Evolutionary conservation across 2,113 vertebrate species (phyloP), one percentile per base, ranked within the genome.

Genomic region (Riparia riparia): DNA sequence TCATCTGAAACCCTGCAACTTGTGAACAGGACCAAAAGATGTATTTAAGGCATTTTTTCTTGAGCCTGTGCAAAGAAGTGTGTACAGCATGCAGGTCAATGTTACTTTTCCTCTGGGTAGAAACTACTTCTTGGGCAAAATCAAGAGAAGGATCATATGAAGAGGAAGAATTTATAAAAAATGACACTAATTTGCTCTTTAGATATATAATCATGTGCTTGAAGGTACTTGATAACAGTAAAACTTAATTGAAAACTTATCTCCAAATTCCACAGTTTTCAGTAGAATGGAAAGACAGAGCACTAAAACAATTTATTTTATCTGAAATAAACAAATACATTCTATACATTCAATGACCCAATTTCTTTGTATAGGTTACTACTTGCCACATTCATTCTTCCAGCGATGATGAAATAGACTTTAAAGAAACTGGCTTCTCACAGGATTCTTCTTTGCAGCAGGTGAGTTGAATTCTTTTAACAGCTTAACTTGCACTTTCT

Each of bases 361-460:
- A 42, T 97, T 93, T 41, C 73, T 97, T 80, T 96, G 57, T 91
- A 10, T 96, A 99, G 99, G 99, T 99, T 93, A 99, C 99, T 96
- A 99, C 99, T 47, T 99, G 99, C 97, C 99, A 99, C 97, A 99
- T 99, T 97, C 99, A 99, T 97, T 99, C 99, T 91, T 99, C 99
- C 92, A 99, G 99, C 82, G 99, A 99, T 91, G 99, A 99, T 96
- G 99, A 99, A 97, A 99, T 99, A 89, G 99, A 99, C 97, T 99
- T 99, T 95, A 99, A 99, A 98, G 99, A 99, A 97, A 98, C 98
- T 50, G 99, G 99, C 74, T 99, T 99, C 97, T 99, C 99, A 81
- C 99, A 99, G 97, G 99, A 99, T 97, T 99, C 99, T 49, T 99
- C 99, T 97, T 98, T 99, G 95, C 99, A 99, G 98, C 99, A 99